These are phyloP conservation scores for Erethizon dorsatum DNA, from an alignment of 2,797 vertebrate species.

Conservation along the genomic window DNA sequence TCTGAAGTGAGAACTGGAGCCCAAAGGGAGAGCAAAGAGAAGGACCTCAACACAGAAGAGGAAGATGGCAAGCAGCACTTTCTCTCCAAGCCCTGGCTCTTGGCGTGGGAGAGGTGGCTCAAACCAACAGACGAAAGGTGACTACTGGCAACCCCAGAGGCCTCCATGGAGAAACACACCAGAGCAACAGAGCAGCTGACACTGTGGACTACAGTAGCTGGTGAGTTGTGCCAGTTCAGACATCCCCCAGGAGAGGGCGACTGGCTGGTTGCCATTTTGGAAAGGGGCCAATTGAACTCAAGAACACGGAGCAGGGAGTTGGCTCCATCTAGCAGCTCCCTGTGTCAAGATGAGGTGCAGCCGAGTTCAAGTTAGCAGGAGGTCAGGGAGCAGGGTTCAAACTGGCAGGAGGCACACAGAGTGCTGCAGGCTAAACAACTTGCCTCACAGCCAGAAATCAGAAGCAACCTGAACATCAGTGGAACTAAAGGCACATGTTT, in stretches of 20 bases:
- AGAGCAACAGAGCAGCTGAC: neutral
- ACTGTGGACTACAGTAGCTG: neutral
- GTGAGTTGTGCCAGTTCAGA: neutral
- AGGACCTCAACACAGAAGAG: neutral
- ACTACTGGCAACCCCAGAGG: no score
- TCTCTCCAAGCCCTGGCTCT: no score
- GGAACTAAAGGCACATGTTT: neutral
- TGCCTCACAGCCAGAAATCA: neutral
- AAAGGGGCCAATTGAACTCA: neutral
- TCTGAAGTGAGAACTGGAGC: neutral
- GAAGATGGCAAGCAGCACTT: neutral
- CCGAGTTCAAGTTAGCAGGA: neutral
- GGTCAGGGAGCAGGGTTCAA: neutral
- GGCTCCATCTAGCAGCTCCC: neutral
- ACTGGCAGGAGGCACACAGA: neutral
- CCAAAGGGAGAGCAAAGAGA: neutral
- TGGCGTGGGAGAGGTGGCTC: neutral
- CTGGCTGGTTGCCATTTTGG: neutral
- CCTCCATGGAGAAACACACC: neutral
- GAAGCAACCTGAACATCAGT: neutral
- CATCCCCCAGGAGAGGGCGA: neutral
- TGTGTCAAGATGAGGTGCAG: neutral
- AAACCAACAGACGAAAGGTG: neutral
- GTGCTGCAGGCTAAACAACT: neutral
- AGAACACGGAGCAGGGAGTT: neutral